These are phyloP conservation scores for Malacoctenus gilli DNA, from an alignment of 2,797 vertebrate genomes.

Conservation along the genomic window DNA sequence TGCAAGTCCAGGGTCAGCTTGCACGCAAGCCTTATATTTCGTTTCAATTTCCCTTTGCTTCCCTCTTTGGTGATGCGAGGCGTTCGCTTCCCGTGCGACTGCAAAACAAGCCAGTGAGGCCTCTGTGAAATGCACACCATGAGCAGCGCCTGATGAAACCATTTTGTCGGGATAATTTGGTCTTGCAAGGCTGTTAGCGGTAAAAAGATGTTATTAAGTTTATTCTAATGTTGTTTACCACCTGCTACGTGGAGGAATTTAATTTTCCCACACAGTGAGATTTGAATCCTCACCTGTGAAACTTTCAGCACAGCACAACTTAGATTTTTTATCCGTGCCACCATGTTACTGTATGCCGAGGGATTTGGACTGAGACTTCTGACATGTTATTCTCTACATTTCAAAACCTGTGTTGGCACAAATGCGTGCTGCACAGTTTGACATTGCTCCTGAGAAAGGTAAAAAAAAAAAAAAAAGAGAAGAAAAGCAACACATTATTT, in stretches of 20 bases:
- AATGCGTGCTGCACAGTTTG: conserved; percentile 8
- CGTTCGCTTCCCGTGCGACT: conserved; percentile 17
- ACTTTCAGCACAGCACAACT: background rate
- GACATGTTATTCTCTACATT: conserved; percentile 9
- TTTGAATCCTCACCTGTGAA: conserved; percentile 13
- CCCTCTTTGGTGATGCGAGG: conserved; percentile 41
- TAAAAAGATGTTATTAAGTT: conserved; percentile 32
- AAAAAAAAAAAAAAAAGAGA: background rate
- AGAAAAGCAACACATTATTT: conserved; percentile 11
- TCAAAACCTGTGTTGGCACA: conserved; percentile 33
- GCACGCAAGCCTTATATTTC: conserved; percentile 17
- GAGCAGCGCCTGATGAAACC: conserved; percentile 58
- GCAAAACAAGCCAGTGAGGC: conserved; percentile 29
- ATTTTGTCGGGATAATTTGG: conserved; percentile 53
- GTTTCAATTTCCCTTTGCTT: conserved; percentile 29
- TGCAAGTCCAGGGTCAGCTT: conserved; percentile 9
- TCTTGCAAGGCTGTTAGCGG: conserved; percentile 48
- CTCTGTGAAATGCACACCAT: conserved; percentile 40
- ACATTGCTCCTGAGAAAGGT: conserved; percentile 2
- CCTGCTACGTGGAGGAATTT: background rate
- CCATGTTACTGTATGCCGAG: background rate
- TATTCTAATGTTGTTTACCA: conserved; percentile 11
- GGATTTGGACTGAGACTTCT: conserved; percentile 1
- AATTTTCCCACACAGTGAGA: conserved; percentile 1
- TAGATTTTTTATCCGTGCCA: background rate